A percentile compares a stretch with the other conserved stretches of the same genome.
Conservation (phyloP, 2,113 vertebrate species). For the Agapornis roseicollis region DNA sequence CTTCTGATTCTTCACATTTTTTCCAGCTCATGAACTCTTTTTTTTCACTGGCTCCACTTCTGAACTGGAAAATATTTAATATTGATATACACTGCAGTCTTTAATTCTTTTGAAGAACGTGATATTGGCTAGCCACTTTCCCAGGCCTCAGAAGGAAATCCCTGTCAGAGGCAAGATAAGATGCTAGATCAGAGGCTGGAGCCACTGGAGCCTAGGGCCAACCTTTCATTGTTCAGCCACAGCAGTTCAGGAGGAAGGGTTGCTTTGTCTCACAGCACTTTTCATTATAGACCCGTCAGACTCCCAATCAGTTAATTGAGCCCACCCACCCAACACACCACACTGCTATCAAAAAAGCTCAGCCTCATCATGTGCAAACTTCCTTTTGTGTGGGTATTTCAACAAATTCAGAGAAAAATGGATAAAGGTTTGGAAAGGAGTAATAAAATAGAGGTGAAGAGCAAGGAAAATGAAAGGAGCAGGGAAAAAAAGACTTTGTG, state of each 20-base stretch:
- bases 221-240: neutral
- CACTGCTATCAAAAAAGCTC: accelerated
- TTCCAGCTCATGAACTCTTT: neutral
- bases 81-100: neutral
- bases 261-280: neutral
- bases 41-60: neutral
- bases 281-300: neutral
- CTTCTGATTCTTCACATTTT: conserved; percentile 8
- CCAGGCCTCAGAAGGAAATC: neutral
- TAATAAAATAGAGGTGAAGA: neutral
- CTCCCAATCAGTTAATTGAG: accelerated
- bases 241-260: neutral
- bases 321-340: accelerated
- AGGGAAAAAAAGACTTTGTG: neutral
- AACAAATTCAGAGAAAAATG: accelerated
- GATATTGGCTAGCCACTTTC: neutral
- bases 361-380: accelerated
- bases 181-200: neutral
- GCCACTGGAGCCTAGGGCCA: neutral
- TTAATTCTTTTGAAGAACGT: neutral
- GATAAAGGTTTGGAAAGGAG: neutral
- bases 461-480: neutral
- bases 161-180: neutral
- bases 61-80: neutral
- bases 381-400: neutral